Evolutionary conservation across 2,113 vertebrate species (phyloP), one percentile per base, ranked within the genome.

Genomic region (Hypomesus transpacificus): DNA sequence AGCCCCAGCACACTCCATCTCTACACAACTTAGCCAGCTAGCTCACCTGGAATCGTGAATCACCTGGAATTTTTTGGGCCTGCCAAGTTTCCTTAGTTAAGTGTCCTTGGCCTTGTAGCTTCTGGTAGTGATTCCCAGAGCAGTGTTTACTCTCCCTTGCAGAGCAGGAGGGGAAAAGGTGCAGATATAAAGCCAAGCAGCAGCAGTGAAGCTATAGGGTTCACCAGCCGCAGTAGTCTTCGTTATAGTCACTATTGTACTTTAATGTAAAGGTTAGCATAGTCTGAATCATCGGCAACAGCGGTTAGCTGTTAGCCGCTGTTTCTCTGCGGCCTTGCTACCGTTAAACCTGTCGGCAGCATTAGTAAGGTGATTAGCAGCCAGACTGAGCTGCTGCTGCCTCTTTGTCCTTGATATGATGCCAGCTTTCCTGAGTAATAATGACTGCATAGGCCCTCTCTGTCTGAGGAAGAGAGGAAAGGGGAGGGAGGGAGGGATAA

Each of bases 321-420:
- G 14, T 70, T 64, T 79, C 51, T 82, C 74, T 62, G 51, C 65
- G 14, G 71, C 76, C 53, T 61, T 26, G 53, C 21, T 11, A 31
- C 31, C 18, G 78, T 77, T 70, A 72, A 75, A 82, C 82, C 77
- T 68, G 80, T 81, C 31, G 77, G 75, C 70, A 77, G 65, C 74
- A 75, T 80, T 71, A 39, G 73, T 6, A 51, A 13, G 53, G 80
- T 87, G 83, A 88, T 88, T 82, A 87, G 80, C 84, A 87, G 80
- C 81, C 86, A 78, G 77, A 72, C 79, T 75, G 77, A 77, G 75
- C 74, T 20, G 73, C 56, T 61, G 75, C 73, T 20, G 71, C 52
- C 63, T 79, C 76, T 84, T 84, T 87, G 83, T 84, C 79, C 82
- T 89, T 89, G 82, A 88, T 89, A 88, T 83, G 75, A 80, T 81